phyloP scores from a whole-genome alignment of 2,888 invertebrate species.

The Agrotis ipsilon region DNA sequence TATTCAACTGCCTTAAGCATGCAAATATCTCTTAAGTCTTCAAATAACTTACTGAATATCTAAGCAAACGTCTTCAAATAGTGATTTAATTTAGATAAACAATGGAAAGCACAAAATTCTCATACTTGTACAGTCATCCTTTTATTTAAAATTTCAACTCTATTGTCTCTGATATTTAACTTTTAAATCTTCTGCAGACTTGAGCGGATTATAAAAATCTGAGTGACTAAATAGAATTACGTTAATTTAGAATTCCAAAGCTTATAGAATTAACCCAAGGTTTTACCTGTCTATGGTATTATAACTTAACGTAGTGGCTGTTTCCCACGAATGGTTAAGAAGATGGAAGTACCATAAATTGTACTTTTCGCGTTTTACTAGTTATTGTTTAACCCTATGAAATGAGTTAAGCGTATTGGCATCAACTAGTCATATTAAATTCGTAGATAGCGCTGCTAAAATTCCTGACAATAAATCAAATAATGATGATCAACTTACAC shows the following conservation, averaged over 20 bases:
- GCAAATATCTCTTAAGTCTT: background rate
- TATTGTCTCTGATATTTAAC: conserved; percentile 35
- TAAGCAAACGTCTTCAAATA: conserved; percentile 9
- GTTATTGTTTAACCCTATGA: background rate
- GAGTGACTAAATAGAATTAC: background rate
- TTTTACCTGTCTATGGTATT: background rate
- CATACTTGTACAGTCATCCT: conserved; percentile 17
- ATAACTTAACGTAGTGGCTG: background rate
- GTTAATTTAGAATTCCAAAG: background rate
- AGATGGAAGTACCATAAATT: background rate
- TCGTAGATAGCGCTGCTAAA: background rate
- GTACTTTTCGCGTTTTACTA: background rate
- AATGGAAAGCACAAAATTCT: conserved; percentile 39
- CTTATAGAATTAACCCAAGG: background rate
- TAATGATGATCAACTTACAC: too few relatives aligned
- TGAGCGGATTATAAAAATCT: conserved; percentile 10
- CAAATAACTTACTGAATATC: conserved; percentile 4
- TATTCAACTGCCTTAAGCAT: background rate
- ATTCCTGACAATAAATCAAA: background rate
- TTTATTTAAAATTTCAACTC: conserved; percentile 14
- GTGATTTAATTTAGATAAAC: conserved; percentile 29
- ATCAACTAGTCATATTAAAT: background rate
- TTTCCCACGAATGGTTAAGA: background rate
- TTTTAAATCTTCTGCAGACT: conserved; percentile 28
- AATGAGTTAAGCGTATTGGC: background rate